phyloP scores from a whole-genome alignment of 2,113 vertebrate genomes.

The Cynoglossus semilaevis region DNA sequence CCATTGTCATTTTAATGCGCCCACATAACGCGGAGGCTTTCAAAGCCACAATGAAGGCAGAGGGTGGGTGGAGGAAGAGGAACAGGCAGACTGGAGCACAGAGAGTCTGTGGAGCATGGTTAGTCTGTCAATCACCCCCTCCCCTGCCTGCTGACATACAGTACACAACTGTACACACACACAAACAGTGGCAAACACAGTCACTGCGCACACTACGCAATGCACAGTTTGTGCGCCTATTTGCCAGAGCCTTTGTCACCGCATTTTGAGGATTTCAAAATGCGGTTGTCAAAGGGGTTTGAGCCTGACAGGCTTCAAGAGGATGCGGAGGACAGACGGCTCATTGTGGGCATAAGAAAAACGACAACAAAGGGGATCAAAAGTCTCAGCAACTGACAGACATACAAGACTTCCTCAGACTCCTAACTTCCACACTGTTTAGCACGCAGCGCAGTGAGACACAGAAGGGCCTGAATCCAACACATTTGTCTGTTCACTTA shows the following conservation, averaged over 20 bases:
- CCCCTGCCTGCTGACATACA: slow-evolving; percentile 35
- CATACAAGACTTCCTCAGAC: slow-evolving; percentile 32
- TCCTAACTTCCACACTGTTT: slow-evolving; percentile 43
- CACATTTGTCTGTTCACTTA: slow-evolving; percentile 18
- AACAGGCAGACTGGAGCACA: slow-evolving; percentile 55
- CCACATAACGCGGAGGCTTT: slow-evolving; percentile 68
- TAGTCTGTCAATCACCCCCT: slow-evolving; percentile 74
- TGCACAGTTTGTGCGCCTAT: slow-evolving; percentile 20
- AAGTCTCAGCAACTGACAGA: slow-evolving; percentile 52
- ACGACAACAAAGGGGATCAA: slow-evolving; percentile 56
- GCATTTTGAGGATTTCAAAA: slow-evolving; percentile 62
- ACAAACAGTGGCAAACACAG: slow-evolving; percentile 26
- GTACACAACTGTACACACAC: slow-evolving; percentile 8
- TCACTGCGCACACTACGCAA: no score
- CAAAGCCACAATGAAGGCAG: slow-evolving; percentile 73
- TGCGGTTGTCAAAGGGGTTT: slow-evolving; percentile 57
- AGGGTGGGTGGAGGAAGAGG: slow-evolving; percentile 63
- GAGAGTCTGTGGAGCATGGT: slow-evolving; percentile 58
- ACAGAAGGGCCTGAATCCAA: slow-evolving; percentile 22
- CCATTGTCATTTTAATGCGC: slow-evolving; percentile 76
- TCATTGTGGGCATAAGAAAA: slow-evolving; percentile 38
- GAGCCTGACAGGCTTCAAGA: slow-evolving; percentile 65
- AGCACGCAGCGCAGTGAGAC: slow-evolving; percentile 14
- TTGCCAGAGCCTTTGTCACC: slow-evolving; percentile 46
- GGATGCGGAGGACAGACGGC: slow-evolving; percentile 50